These are phyloP conservation scores for Phengaris arion DNA, from an alignment of 2,888 invertebrate species.

Conservation along the genomic window DNA sequence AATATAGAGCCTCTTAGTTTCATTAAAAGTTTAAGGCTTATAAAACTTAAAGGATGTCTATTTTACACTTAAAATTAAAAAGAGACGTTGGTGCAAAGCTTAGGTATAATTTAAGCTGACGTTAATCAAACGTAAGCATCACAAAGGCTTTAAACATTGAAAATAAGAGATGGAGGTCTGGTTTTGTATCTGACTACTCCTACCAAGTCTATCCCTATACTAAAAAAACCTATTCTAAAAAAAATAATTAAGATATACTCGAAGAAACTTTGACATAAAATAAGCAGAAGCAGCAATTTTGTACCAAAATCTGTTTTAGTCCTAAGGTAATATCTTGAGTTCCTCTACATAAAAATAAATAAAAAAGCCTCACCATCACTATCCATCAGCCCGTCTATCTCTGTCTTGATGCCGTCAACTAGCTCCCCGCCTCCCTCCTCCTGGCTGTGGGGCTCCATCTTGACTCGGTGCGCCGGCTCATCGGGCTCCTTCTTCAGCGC, in stretches of 20 bases:
- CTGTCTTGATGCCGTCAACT: conserved; percentile 76
- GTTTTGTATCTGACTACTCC: no score
- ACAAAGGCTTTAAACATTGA: not conserved
- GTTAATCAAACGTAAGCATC: no score
- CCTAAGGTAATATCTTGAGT: no score
- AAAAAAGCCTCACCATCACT: conserved; percentile 58
- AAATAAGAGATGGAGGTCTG: no score
- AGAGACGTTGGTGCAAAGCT: not conserved
- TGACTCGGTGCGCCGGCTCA: conserved; percentile 68
- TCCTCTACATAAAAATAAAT: no score
- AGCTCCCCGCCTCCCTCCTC: conserved; percentile 66
- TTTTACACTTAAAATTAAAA: not conserved
- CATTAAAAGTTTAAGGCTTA: not conserved
- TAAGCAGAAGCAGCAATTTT: no score
- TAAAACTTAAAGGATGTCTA: not conserved
- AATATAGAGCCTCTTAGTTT: not conserved
- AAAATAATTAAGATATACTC: no score
- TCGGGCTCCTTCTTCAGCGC: conserved; percentile 75
- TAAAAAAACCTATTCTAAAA: no score
- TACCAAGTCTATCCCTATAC: no score
- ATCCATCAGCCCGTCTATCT: conserved; percentile 77
- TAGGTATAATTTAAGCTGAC: no score
- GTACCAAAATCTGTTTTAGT: no score
- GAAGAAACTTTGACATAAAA: no score
- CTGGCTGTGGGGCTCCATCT: conserved; percentile 72